Evolutionary conservation across 2,797 vertebrate species (phyloP).

Genomic region (Schizopygopsis pylzovi): DNA sequence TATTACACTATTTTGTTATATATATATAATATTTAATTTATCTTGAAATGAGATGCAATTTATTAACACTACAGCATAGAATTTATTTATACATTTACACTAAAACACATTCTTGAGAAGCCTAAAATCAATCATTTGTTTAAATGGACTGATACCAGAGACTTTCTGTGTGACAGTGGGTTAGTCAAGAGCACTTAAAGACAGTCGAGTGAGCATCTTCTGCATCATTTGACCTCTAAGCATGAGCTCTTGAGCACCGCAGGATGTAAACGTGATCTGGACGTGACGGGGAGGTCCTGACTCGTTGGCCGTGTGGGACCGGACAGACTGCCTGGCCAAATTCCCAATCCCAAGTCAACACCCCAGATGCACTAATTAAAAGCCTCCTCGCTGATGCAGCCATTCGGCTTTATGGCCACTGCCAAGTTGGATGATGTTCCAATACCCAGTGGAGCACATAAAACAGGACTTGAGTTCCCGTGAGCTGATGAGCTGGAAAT

Average conservation of each 20-base stretch:
- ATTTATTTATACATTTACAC: too few species aligned
- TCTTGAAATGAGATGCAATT: neutral
- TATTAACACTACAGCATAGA: neutral
- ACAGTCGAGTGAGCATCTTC: neutral
- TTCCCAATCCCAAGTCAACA: slow-evolving; percentile 31
- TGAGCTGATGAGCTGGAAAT: slow-evolving; percentile 27
- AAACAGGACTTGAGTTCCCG: neutral
- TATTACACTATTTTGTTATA: too few species aligned
- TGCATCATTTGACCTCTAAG: slow-evolving; percentile 51
- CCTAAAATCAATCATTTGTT: neutral
- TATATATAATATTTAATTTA: neutral
- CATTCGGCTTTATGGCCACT: slow-evolving; percentile 14
- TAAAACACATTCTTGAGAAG: neutral
- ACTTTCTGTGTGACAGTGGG: neutral
- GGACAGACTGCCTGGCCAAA: slow-evolving; percentile 22
- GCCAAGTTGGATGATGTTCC: slow-evolving; percentile 26
- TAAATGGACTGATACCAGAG: neutral
- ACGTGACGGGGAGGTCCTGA: slow-evolving; percentile 36
- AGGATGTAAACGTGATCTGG: slow-evolving; percentile 27
- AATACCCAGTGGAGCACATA: slow-evolving; percentile 10
- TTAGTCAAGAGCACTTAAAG: neutral
- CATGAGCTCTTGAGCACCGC: slow-evolving; percentile 31
- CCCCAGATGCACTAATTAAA: slow-evolving; percentile 52
- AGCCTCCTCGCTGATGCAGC: slow-evolving; percentile 28
- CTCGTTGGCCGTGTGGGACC: neutral